Conservation (phyloP, 2,113 vertebrate genomes). For the Serilophus lunatus region DNA sequence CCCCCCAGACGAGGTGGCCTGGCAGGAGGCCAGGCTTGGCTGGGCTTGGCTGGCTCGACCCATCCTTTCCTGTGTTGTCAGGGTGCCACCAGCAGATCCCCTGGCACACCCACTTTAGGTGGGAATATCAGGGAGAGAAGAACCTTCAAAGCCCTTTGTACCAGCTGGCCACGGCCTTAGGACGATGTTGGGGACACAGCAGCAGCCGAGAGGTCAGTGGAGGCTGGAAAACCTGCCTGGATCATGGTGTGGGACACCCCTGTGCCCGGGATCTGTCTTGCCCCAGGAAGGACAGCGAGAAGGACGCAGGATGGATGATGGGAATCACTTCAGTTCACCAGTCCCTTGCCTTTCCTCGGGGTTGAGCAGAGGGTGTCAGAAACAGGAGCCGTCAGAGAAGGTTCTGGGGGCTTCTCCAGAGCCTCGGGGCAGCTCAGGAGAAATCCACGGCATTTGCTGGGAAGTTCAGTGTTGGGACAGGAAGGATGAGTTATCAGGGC, state of each 20-base stretch:
- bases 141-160: accelerated
- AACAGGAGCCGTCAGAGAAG: not conserved
- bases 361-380: not conserved
- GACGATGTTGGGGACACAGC: accelerated
- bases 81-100: not conserved
- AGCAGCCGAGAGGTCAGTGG: not conserved
- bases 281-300: not conserved
- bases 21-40: not conserved
- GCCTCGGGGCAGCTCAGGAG: not conserved
- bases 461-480: not conserved
- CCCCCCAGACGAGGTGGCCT: accelerated
- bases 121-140: not conserved
- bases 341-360: accelerated
- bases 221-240: not conserved
- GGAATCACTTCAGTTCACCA: accelerated
- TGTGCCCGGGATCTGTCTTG: not conserved
- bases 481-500: not conserved
- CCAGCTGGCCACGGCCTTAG: not conserved
- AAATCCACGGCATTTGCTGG: not conserved
- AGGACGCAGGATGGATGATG: accelerated
- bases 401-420: not conserved
- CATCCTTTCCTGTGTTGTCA: not conserved
- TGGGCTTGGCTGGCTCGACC: accelerated
- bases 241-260: accelerated
- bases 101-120: not conserved